phyloP scores from a whole-genome alignment of 2,797 vertebrate genomes.

The Premnoplex brunnescens region DNA sequence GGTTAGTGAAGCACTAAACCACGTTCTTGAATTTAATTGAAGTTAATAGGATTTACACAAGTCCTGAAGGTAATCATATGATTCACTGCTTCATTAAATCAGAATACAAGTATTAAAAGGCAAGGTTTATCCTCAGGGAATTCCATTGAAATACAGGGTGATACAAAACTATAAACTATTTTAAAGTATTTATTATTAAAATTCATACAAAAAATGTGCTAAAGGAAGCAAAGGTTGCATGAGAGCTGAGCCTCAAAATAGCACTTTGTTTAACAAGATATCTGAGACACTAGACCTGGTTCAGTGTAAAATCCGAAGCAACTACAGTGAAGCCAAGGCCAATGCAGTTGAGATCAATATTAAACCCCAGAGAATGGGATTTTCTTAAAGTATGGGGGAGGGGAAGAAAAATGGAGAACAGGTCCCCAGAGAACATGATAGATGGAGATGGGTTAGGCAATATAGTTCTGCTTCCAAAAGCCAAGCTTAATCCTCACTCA shows the following conservation, averaged over 20 bases:
- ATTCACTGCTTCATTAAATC: conserved; percentile 41
- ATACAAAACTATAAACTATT: conserved; percentile 6
- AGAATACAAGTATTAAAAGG: neutral
- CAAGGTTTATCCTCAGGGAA: conserved; percentile 12
- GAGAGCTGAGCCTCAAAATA: neutral
- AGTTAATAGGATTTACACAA: conserved; percentile 35
- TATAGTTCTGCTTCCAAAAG: conserved; percentile 59
- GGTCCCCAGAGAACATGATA: conserved; percentile 9
- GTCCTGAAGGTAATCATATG: conserved; percentile 45
- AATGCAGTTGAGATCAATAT: conserved; percentile 8
- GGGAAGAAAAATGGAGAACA: conserved; percentile 42
- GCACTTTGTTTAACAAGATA: conserved; percentile 32
- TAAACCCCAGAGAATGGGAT: conserved; percentile 22
- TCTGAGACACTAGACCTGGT: neutral
- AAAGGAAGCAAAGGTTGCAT: neutral
- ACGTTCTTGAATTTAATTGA: neutral
- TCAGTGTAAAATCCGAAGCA: conserved; percentile 43
- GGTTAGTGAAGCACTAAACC: neutral
- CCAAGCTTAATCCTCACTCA: conserved; percentile 52
- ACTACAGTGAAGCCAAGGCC: neutral
- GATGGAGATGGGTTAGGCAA: conserved; percentile 49
- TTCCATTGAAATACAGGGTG: neutral
- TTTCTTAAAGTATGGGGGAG: conserved; percentile 22
- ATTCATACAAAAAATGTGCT: neutral
- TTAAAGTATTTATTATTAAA: conserved; percentile 3